A percentile compares a stretch with the other conserved stretches of the same genome.
phyloP scores from a whole-genome alignment of 2,113 vertebrate genomes.

The Pedionomus torquatus region DNA sequence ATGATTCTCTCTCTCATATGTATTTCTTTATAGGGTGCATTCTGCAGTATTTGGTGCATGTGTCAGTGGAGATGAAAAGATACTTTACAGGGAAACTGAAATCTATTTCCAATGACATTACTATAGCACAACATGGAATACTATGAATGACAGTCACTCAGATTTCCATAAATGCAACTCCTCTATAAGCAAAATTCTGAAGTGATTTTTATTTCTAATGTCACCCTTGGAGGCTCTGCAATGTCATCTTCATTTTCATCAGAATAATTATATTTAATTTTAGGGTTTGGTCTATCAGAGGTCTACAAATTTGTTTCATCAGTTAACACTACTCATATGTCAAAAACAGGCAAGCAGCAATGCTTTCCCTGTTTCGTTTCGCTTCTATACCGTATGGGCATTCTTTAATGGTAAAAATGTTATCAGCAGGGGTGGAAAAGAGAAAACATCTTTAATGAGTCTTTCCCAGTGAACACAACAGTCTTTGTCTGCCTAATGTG shows the following conservation, averaged over 20 bases:
- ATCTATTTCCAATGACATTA: conserved; percentile 58
- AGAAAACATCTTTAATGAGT: background rate
- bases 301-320: conserved; percentile 3
- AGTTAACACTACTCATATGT: background rate
- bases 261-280: conserved; percentile 54
- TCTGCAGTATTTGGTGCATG: conserved; percentile 33
- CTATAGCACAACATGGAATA: conserved; percentile 18
- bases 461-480: background rate
- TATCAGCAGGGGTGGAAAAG: background rate
- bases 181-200: background rate
- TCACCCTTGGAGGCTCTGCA: conserved; percentile 28
- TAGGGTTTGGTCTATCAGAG: background rate
- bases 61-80: conserved; percentile 60
- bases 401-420: background rate
- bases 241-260: conserved; percentile 16
- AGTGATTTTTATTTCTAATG: conserved; percentile 47
- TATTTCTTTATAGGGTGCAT: conserved; percentile 27
- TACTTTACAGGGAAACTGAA: conserved; percentile 35
- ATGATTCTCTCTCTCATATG: conserved; percentile 3
- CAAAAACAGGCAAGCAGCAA: background rate
- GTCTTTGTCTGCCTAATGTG: background rate
- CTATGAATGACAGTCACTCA: conserved; percentile 38
- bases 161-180: conserved; percentile 30
- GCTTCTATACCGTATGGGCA: background rate
- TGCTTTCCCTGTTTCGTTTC: background rate